Evolutionary conservation across 2,888 invertebrate genomes (phyloP).

Genomic region (Acleris cristana): DNA sequence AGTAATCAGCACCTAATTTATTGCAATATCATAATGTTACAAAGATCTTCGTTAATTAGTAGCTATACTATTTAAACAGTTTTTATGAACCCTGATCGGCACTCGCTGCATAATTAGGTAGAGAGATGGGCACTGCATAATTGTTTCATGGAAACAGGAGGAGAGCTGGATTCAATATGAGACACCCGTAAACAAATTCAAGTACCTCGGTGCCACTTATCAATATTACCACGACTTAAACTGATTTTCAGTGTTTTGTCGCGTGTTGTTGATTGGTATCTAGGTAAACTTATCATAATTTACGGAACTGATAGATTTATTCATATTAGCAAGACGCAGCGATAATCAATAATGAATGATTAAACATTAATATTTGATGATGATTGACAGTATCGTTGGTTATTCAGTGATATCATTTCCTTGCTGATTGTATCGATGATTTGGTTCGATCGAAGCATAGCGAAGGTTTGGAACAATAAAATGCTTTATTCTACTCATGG

Average conservation of each 20-base stretch:
- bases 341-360: conserved; percentile 1
- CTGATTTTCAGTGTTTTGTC: neutral
- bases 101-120: too few species aligned
- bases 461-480: conserved; percentile 9
- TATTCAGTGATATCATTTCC: neutral
- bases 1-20: too few species aligned
- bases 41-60: too few species aligned
- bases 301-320: conserved; percentile 3
- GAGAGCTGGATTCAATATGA: too few species aligned
- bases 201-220: too few species aligned
- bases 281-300: conserved; percentile 1
- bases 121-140: too few species aligned
- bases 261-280: neutral
- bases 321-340: neutral
- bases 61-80: too few species aligned
- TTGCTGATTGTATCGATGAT: neutral
- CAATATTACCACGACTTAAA: too few species aligned
- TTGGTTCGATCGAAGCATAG: conserved; percentile 7
- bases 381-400: conserved; percentile 17
- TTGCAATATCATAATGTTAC: too few species aligned
- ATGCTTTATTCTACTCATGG: conserved; percentile 7
- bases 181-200: too few species aligned
- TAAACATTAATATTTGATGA: neutral
- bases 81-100: too few species aligned
- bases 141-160: too few species aligned